phyloP scores from a whole-genome alignment of 2,113 vertebrate genomes.

The Osmerus mordax region DNA sequence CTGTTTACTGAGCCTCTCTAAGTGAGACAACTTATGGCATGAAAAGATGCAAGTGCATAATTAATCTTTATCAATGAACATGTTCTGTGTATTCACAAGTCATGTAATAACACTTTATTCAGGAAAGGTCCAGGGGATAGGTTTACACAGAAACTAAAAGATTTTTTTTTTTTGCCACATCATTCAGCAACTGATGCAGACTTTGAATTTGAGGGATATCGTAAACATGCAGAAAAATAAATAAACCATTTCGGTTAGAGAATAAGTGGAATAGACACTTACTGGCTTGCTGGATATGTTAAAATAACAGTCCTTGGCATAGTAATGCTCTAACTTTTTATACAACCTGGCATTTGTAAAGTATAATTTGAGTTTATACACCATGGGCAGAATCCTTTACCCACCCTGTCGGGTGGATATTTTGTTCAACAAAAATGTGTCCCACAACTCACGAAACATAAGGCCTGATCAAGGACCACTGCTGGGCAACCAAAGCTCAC shows the following conservation, averaged over 20 bases:
- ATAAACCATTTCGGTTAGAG: not conserved
- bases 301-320: conserved; percentile 26
- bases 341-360: conserved; percentile 33
- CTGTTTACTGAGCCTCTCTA: no score
- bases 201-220: no score
- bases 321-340: conserved; percentile 41
- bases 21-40: no score
- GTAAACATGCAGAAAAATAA: not conserved
- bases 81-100: no score
- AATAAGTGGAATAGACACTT: conserved; percentile 42
- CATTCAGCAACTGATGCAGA: no score
- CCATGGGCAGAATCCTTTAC: conserved; percentile 23
- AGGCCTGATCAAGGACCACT: conserved; percentile 14
- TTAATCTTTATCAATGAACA: no score
- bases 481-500: conserved; percentile 16
- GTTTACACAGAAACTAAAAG: no score
- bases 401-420: conserved; percentile 20
- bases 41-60: no score
- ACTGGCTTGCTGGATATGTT: conserved; percentile 22
- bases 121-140: no score
- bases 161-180: no score
- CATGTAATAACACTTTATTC: no score
- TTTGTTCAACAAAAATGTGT: not conserved
- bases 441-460: conserved; percentile 14
- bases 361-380: conserved; percentile 41